Base-by-base conservation (phyloP, 2,113 vertebrate species). In the Grammomys surdaster region DNA sequence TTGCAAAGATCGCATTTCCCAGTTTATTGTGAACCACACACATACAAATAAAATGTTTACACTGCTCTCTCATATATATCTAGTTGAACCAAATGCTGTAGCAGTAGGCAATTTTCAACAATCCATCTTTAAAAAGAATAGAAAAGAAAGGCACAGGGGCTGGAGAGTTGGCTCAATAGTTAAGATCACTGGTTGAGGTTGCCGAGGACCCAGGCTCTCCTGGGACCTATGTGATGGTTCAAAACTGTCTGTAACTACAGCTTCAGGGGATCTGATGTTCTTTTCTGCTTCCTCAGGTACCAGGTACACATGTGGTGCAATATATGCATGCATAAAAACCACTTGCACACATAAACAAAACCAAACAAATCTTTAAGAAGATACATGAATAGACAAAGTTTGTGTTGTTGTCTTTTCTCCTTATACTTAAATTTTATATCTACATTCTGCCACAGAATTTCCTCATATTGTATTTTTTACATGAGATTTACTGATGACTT, bases 91-190 rank as follows among this genome's bases (percentile, higher is more conserved):
- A 95, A 95, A 63, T 80, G 81, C 54, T 56, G 24, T 72, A 90
- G 48, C 69, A 97, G 93, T 92, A 81, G 33, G 56, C 96, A 84
- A 82, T 76, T 65, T 78, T 46, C 36, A 95, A 72, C n/a, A 81
- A 5, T 81, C 19, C 28, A 92, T 40, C 73, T 70, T 95, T 19
- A 95, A 96, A 91, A 14, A 28, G 48, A 1, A 76, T 11, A 46
- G 19, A 76, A 43, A 48, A 60, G n/a, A 43, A 16, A 63, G 5
- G 6, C 40, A 26, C 36, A 81, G 20, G 54, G 54, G 19, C 36
- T 24, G 19, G 33, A 58, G 54, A 24, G 51, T 58, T 81, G 54
- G 10, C 20, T 40, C 54, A 60, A 5, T 14, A 22, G 54, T 81
- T 19, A n/a, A 56, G 51, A n/a, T 36, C 78, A 56, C 51, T 22